phyloP scores from a whole-genome alignment of 2,113 vertebrate species.

The Pteruthius melanotis region DNA sequence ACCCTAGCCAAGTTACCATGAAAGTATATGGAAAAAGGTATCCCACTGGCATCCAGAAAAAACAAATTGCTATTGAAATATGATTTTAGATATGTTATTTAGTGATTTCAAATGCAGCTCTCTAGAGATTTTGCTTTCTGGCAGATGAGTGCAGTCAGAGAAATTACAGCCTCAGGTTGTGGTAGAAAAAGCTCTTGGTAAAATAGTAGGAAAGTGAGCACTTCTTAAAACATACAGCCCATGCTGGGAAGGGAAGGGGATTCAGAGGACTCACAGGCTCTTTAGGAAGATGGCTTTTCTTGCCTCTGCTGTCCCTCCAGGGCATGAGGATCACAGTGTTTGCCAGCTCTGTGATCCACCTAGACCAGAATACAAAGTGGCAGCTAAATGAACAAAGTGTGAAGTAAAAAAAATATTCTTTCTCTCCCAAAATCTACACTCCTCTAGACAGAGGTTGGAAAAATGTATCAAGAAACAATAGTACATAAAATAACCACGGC shows the following conservation, averaged over 20 bases:
- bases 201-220: not conserved
- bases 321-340: not conserved
- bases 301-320: not conserved
- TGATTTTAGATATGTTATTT: not conserved
- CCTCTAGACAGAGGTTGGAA: not conserved
- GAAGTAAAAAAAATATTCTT: not conserved
- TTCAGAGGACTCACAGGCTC: not conserved
- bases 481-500: not conserved
- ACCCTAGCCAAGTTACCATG: rapidly evolving
- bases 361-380: not conserved
- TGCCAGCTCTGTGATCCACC: not conserved
- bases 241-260: not conserved
- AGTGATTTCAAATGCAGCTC: not conserved
- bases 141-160: not conserved
- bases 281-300: not conserved
- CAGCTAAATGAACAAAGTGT: not conserved
- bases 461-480: not conserved
- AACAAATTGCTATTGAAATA: not conserved
- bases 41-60: not conserved
- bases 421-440: not conserved
- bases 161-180: not conserved
- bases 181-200: not conserved
- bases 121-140: not conserved
- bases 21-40: not conserved
- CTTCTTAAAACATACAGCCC: not conserved